phyloP scores from a whole-genome alignment of 1,140 invertebrate genomes.

The Bombus superbus region DNA sequence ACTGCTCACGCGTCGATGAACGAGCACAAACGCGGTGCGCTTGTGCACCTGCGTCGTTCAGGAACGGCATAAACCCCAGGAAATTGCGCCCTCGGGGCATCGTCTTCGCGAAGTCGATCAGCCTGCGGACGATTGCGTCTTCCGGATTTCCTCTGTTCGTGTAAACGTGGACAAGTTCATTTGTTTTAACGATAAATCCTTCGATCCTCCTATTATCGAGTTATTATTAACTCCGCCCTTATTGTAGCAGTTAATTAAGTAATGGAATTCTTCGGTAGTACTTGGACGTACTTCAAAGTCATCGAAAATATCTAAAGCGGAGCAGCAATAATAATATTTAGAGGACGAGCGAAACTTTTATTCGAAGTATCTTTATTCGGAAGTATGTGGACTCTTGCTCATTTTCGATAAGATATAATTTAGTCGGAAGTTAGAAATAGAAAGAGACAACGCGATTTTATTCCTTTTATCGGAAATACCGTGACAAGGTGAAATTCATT shows the following conservation, averaged over 20 bases:
- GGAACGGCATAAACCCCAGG: slow-evolving; percentile 61
- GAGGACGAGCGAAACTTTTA: too few species aligned
- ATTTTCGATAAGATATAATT: too few species aligned
- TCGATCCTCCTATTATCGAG: neutral
- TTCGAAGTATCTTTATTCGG: too few species aligned
- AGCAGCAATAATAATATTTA: too few species aligned
- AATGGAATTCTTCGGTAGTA: neutral
- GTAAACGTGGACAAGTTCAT: slow-evolving; percentile 50
- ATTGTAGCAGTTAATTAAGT: too few species aligned
- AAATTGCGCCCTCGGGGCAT: slow-evolving; percentile 67
- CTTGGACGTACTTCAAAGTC: too few species aligned
- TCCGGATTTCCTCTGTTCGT: slow-evolving; percentile 61
- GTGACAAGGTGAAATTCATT: too few species aligned
- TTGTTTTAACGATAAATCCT: slow-evolving; percentile 26
- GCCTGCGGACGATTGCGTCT: slow-evolving; percentile 57
- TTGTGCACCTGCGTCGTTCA: slow-evolving; percentile 55
- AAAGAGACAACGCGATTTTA: too few species aligned
- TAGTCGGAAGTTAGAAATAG: too few species aligned
- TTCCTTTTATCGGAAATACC: too few species aligned
- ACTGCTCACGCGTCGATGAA: slow-evolving; percentile 57
- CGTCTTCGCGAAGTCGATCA: slow-evolving; percentile 67
- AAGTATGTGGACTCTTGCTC: too few species aligned
- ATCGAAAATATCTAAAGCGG: too few species aligned
- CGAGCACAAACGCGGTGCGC: slow-evolving; percentile 33
- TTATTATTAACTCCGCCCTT: slow-evolving; percentile 3